phyloP scores from a whole-genome alignment of 2,113 vertebrate genomes.

The Odontesthes bonariensis region DNA sequence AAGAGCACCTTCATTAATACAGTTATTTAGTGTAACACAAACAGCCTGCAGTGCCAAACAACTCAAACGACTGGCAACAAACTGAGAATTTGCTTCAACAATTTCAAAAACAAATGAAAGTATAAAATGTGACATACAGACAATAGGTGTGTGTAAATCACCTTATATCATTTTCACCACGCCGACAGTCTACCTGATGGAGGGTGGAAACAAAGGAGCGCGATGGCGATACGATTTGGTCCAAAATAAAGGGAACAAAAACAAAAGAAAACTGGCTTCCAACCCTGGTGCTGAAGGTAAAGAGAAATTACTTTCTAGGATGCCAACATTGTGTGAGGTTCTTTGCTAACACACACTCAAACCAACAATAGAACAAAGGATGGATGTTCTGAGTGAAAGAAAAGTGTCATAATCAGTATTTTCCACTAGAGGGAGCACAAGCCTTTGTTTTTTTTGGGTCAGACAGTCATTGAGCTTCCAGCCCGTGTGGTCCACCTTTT shows the following conservation, averaged over 20 bases:
- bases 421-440: constrained; percentile 80
- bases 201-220: constrained; percentile 45
- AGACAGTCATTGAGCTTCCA: not conserved
- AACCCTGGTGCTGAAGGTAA: constrained; percentile 25
- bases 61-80: constrained; percentile 18
- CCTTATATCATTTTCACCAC: constrained; percentile 3
- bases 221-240: constrained; percentile 51
- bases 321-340: constrained; percentile 38
- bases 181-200: constrained; percentile 35
- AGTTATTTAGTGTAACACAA: constrained; percentile 16
- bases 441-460: constrained; percentile 53
- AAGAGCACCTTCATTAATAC: constrained; percentile 55
- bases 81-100: constrained; percentile 15
- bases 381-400: constrained; percentile 34
- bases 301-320: constrained; percentile 30
- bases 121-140: constrained; percentile 3
- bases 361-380: constrained; percentile 67
- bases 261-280: constrained; percentile 1
- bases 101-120: constrained; percentile 10
- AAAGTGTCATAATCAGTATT: constrained; percentile 9
- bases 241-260: constrained; percentile 35
- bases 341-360: constrained; percentile 25
- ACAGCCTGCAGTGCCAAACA: constrained; percentile 10
- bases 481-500: constrained; percentile 20
- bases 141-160: not conserved